These are phyloP conservation scores for Ceratina japonica DNA, from an alignment of 1,140 invertebrate species.

Conservation along the genomic window DNA sequence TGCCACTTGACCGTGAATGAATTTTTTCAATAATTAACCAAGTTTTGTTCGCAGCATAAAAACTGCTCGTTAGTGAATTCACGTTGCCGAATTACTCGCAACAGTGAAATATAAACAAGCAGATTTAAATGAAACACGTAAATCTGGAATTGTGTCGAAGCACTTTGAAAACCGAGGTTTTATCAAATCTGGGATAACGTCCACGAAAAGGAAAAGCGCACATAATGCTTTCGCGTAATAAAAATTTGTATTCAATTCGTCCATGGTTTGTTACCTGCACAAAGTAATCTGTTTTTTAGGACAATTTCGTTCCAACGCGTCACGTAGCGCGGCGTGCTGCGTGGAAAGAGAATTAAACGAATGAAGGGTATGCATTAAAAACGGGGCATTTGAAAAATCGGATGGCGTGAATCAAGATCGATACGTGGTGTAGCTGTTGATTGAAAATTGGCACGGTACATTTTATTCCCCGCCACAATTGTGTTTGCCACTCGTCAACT, in stretches of 20 bases:
- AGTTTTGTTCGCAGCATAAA: too few species aligned
- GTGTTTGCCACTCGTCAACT: not conserved
- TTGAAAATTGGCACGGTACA: conserved; percentile 10
- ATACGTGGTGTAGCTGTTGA: not conserved
- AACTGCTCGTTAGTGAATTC: too few species aligned
- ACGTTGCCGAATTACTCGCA: too few species aligned
- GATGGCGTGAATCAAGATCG: not conserved
- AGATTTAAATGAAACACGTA: too few species aligned
- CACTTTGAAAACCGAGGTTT: too few species aligned
- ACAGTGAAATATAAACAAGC: too few species aligned
- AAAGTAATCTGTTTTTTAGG: not conserved
- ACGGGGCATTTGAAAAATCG: not conserved
- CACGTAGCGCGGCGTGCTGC: not conserved
- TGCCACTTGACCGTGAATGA: conserved; percentile 4
- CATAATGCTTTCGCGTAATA: not conserved
- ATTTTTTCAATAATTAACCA: too few species aligned
- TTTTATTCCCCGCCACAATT: conserved; percentile 4
- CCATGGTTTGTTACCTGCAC: too few species aligned
- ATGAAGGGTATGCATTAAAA: not conserved
- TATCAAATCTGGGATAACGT: too few species aligned
- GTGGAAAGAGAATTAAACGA: not conserved
- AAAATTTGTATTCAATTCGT: too few species aligned
- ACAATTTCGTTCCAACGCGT: not conserved
- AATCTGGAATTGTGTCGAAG: too few species aligned
- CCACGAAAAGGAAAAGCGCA: too few species aligned